These are phyloP conservation scores for Quiscalus mexicanus DNA, from an alignment of 2,113 vertebrate genomes.

Conservation along the genomic window DNA sequence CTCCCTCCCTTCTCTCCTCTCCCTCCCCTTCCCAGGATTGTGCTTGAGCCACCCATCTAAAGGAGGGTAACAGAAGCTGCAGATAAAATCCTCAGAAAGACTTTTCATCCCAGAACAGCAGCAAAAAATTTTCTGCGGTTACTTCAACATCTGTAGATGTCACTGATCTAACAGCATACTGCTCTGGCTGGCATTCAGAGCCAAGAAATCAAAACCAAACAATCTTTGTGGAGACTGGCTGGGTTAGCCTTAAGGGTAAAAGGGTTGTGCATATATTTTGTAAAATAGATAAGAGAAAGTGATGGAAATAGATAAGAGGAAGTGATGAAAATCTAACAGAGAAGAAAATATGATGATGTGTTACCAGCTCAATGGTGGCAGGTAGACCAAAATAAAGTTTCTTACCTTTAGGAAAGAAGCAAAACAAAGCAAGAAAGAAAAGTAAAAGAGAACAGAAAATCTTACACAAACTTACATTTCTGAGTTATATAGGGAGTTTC, in stretches of 20 bases:
- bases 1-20: not conserved
- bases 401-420: not conserved
- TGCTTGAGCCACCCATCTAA: not conserved
- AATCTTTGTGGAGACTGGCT: not conserved
- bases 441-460: not conserved
- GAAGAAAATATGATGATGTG: not conserved
- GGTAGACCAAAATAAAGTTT: not conserved
- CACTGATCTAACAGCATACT: not conserved
- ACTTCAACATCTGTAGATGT: not conserved
- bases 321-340: not conserved
- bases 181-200: not conserved
- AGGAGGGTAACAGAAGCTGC: not conserved
- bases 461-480: not conserved
- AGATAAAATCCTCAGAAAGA: not conserved
- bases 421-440: not conserved
- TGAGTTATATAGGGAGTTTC: not conserved
- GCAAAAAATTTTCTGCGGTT: not conserved
- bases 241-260: not conserved
- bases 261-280: not conserved
- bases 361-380: not conserved
- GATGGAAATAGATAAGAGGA: not conserved
- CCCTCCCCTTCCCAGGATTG: fast-evolving
- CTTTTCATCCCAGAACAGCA: not conserved
- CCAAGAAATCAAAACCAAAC: not conserved
- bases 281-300: not conserved